A percentile compares a stretch with the other conserved stretches of the same genome.
Evolutionary conservation across 2,797 vertebrate genomes (phyloP).

Genomic region (Perodicticus potto): DNA sequence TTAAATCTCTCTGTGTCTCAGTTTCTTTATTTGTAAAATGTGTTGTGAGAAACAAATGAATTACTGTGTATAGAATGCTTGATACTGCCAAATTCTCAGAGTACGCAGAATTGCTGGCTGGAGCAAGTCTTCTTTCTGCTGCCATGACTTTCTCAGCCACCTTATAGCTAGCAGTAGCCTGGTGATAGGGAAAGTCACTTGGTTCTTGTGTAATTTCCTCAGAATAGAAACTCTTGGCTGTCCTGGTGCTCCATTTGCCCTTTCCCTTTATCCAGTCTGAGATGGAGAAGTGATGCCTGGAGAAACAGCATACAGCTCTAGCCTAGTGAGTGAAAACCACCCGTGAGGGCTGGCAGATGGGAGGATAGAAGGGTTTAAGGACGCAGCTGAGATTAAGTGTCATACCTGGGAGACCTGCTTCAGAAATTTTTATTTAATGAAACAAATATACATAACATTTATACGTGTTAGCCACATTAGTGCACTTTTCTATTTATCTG

Average conservation of each 20-base stretch:
- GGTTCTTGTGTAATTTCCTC: neutral
- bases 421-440: neutral
- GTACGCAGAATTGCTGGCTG: neutral
- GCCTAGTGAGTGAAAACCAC: neutral
- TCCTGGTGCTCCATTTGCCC: neutral
- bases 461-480: neutral
- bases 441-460: neutral
- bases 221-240: neutral
- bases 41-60: neutral
- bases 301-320: neutral
- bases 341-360: neutral
- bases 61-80: neutral
- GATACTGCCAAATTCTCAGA: neutral
- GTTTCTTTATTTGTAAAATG: neutral
- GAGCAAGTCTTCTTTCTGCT: neutral
- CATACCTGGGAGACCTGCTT: neutral
- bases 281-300: neutral
- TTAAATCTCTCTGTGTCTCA: neutral
- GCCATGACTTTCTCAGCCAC: rapidly evolving
- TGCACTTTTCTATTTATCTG: neutral
- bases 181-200: neutral
- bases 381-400: neutral
- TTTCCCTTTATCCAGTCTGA: neutral
- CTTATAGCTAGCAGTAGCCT: neutral
- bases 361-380: neutral